Conservation (phyloP, 2,113 vertebrate genomes). For the Ciconia stormi region DNA sequence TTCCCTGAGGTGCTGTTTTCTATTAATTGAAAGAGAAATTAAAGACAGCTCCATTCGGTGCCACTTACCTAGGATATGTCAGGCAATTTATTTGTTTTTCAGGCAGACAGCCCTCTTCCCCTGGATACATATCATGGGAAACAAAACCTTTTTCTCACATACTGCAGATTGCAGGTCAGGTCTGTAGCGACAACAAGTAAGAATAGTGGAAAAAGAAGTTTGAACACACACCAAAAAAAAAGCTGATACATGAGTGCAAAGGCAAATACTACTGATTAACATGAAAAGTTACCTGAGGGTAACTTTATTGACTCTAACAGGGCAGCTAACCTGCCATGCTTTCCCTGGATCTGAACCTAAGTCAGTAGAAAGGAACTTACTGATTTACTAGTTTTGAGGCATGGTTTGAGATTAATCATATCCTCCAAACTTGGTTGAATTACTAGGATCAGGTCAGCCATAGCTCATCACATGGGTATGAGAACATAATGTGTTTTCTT, state of each 20-base stretch:
- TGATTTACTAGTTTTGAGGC: neutral
- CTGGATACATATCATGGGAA: neutral
- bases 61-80: neutral
- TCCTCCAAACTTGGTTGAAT: neutral
- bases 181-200: neutral
- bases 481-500: neutral
- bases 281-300: neutral
- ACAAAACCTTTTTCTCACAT: neutral
- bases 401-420: neutral
- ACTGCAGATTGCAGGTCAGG: neutral
- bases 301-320: neutral
- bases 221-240: neutral
- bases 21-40: slow-evolving; percentile 47
- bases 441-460: neutral
- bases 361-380: neutral
- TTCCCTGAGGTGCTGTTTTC: neutral
- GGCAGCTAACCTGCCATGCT: neutral
- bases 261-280: neutral
- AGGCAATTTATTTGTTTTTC: slow-evolving; percentile 24
- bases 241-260: neutral
- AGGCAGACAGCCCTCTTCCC: neutral
- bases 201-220: neutral
- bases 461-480: neutral
- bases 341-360: neutral
- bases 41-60: neutral